These are phyloP conservation scores for Harpalus rufipes DNA, from an alignment of 2,888 invertebrate species.

Conservation along the genomic window DNA sequence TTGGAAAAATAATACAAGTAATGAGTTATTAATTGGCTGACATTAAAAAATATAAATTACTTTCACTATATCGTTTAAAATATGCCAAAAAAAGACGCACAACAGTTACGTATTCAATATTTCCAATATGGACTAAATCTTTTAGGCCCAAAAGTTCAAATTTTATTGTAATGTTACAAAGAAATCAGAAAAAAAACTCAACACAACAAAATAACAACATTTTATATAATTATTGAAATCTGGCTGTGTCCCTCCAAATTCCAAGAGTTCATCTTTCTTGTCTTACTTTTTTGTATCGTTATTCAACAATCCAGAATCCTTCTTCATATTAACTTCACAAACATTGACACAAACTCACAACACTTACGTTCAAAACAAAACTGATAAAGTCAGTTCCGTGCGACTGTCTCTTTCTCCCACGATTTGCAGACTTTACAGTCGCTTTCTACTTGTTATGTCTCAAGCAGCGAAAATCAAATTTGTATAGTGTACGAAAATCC, in stretches of 20 bases:
- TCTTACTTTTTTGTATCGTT: not conserved
- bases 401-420: constrained; percentile 13
- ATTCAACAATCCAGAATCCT: not conserved
- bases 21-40: not conserved
- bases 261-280: not conserved
- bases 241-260: no score
- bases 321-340: not conserved
- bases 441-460: constrained; percentile 27
- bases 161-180: no score
- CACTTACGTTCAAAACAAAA: constrained; percentile 45
- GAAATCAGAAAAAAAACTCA: no score
- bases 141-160: no score
- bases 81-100: not conserved
- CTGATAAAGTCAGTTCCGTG: constrained; percentile 26
- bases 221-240: no score
- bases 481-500: not conserved
- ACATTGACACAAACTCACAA: constrained; percentile 1
- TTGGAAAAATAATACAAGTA: not conserved
- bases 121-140: not conserved
- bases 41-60: not conserved
- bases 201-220: no score
- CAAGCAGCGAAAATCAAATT: not conserved
- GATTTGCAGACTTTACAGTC: not conserved
- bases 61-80: not conserved
- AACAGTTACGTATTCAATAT: not conserved